These are phyloP conservation scores for Sipha flava DNA, from an alignment of 1,140 invertebrate genomes.

Conservation along the genomic window DNA sequence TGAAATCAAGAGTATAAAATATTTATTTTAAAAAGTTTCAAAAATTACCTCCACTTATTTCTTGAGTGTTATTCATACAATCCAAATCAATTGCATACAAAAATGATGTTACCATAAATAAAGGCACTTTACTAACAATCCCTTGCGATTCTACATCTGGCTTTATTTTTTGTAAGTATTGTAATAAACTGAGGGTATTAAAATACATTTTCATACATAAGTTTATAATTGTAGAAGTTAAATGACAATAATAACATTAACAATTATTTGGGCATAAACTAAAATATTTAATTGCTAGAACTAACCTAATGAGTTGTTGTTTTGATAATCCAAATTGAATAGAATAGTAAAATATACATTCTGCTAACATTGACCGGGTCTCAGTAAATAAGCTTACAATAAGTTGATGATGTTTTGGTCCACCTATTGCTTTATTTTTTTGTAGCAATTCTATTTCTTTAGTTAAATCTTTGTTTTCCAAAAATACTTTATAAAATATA, in stretches of 20 bases:
- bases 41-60: constrained; percentile 22
- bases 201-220: neutral
- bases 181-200: constrained; percentile 1
- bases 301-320: constrained; percentile 49
- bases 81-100: constrained; percentile 28
- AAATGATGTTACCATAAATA: constrained; percentile 20
- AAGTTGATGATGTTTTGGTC: constrained; percentile 71
- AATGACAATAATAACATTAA: too few species aligned
- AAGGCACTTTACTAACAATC: neutral
- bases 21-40: neutral
- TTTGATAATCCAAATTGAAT: constrained; percentile 70
- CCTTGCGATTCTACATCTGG: constrained; percentile 19
- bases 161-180: constrained; percentile 16
- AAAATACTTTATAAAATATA: constrained; percentile 34
- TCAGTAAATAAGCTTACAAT: constrained; percentile 70
- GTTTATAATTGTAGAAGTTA: neutral
- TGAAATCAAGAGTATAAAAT: neutral
- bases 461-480: constrained; percentile 49
- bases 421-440: constrained; percentile 77
- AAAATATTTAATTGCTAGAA: constrained; percentile 33
- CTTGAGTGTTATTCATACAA: constrained; percentile 23
- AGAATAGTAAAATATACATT: constrained; percentile 77
- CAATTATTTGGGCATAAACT: too few species aligned
- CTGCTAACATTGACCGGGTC: constrained; percentile 68
- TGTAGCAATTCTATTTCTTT: constrained; percentile 68